These are phyloP conservation scores for Hydropotes inermis DNA, from an alignment of 2,113 vertebrate species.

Conservation along the genomic window DNA sequence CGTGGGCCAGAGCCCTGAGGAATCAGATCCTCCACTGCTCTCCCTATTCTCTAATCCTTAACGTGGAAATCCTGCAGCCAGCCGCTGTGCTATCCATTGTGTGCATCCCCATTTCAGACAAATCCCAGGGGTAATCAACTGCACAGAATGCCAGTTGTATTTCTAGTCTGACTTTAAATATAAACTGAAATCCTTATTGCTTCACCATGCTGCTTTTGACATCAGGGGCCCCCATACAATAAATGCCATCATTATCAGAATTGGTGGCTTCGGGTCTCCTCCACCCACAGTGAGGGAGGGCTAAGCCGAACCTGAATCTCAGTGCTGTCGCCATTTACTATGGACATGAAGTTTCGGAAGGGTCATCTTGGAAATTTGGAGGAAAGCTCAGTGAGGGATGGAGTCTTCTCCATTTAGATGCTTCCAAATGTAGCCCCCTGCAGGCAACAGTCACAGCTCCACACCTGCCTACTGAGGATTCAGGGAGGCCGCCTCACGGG, in stretches of 20 bases:
- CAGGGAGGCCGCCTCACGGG: background rate
- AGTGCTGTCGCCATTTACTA: background rate
- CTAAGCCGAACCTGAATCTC: background rate
- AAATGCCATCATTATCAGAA: conserved; percentile 11
- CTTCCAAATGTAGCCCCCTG: background rate
- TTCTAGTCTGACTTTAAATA: conserved; percentile 53
- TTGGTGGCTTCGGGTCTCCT: background rate
- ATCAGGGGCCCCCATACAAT: background rate
- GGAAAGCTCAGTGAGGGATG: background rate
- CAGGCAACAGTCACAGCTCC: background rate
- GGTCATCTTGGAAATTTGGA: background rate
- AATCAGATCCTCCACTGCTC: background rate
- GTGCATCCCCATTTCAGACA: conserved; percentile 17
- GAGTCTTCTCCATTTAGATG: background rate
- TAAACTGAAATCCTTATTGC: conserved; percentile 37
- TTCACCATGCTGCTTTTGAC: background rate
- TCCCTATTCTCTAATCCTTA: background rate
- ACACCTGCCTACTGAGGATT: rapidly evolving
- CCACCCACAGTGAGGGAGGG: background rate
- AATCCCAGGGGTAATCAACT: conserved; percentile 42
- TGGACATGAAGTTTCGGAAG: background rate
- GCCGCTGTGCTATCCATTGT: background rate
- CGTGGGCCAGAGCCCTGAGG: background rate
- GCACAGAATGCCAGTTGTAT: background rate
- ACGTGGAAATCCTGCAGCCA: background rate